Evolutionary conservation across 2,888 invertebrate genomes (phyloP).

Genomic region (Ormyrus pomaceus): DNA sequence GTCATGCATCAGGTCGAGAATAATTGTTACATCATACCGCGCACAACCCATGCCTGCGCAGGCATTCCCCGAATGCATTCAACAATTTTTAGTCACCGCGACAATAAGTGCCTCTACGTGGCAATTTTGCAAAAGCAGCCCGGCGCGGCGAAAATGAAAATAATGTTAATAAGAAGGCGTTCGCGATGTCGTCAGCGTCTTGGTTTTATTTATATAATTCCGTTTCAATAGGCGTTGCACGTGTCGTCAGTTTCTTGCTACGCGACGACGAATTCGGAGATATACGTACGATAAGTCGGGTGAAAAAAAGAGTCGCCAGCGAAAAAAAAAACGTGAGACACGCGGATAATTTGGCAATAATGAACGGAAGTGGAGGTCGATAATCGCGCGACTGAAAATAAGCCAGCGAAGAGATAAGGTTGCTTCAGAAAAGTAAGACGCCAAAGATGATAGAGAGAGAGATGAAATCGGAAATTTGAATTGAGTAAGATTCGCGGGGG

Average conservation of each 20-base stretch:
- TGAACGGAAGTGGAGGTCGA: conserved; percentile 48
- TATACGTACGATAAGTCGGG: conserved; percentile 37
- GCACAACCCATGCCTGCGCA: background rate
- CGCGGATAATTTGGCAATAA: conserved; percentile 46
- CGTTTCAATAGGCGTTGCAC: conserved; percentile 34
- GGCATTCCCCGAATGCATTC: background rate
- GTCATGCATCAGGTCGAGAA: no score
- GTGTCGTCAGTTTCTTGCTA: conserved; percentile 34
- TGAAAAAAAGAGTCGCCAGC: no score
- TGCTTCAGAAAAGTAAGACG: background rate
- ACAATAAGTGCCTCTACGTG: background rate
- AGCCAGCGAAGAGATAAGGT: conserved; percentile 48
- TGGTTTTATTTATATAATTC: conserved; percentile 52
- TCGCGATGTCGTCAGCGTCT: conserved; percentile 6
- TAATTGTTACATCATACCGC: no score
- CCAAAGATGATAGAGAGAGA: background rate
- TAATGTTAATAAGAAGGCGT: background rate
- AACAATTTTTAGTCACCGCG: background rate
- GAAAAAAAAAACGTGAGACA: background rate
- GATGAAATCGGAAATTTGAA: conserved; percentile 10
- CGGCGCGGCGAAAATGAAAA: background rate
- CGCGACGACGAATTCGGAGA: conserved; percentile 16
- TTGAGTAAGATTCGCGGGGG: background rate
- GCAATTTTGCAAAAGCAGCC: background rate
- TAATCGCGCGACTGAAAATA: conserved; percentile 48